Conservation (phyloP, 1,140 invertebrate species). For the Tribolium castaneum region DNA sequence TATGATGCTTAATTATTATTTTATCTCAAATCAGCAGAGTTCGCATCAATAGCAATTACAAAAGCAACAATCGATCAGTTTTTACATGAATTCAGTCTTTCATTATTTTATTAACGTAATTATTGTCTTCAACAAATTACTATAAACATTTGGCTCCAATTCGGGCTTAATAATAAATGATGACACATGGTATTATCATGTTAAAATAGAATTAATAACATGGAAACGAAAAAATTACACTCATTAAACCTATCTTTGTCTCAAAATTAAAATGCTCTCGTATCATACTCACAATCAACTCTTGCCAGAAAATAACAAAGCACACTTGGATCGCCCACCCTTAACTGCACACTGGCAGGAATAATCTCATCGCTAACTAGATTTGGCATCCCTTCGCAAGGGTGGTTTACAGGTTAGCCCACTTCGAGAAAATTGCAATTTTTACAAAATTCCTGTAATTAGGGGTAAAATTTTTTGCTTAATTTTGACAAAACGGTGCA, state of each 20-base stretch:
- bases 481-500: no score
- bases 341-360: slow-evolving; percentile 20
- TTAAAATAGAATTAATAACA: background rate
- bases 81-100: no score
- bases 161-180: background rate
- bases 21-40: no score
- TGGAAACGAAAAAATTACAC: background rate
- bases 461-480: background rate
- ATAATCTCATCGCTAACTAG: slow-evolving; percentile 17
- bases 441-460: background rate
- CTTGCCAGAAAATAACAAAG: background rate
- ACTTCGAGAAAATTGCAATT: background rate
- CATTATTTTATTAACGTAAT: no score
- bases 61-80: no score
- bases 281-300: background rate
- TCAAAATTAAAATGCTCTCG: no score
- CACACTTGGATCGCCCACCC: slow-evolving; percentile 7
- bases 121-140: no score
- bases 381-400: background rate
- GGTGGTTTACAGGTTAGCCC: background rate
- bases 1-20: no score
- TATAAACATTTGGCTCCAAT: no score
- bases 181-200: background rate
- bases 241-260: no score
- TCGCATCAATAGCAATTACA: no score